Conservation (phyloP, 2,113 vertebrate species). For the Platichthys flesus region DNA sequence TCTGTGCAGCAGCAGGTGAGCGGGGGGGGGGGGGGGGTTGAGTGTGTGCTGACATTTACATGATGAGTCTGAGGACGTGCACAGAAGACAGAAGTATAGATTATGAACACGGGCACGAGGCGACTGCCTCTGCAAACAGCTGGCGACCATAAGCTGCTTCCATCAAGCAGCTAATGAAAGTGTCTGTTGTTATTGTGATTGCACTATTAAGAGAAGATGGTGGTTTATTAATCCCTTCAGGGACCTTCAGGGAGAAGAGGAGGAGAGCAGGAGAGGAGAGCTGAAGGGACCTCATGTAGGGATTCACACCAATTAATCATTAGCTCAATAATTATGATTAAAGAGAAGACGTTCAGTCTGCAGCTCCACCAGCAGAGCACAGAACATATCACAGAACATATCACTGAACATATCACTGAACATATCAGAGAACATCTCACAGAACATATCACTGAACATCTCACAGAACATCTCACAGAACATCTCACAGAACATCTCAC, state of each 20-base stretch:
- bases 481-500: too few species aligned
- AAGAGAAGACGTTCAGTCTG: background rate
- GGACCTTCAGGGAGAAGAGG: background rate
- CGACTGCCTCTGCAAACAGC: slow-evolving; percentile 26
- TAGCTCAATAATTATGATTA: background rate
- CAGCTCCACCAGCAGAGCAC: background rate
- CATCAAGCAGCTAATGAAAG: slow-evolving; percentile 21
- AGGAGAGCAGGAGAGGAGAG: background rate
- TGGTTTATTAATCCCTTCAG: slow-evolving; percentile 22
- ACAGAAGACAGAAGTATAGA: background rate
- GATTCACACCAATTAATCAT: slow-evolving; percentile 1
- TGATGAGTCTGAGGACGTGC: background rate
- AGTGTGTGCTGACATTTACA: background rate
- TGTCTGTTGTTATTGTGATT: slow-evolving; percentile 15
- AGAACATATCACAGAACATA: too few species aligned
- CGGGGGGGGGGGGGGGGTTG: too few species aligned
- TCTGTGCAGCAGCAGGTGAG: too few species aligned
- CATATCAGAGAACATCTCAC: too few species aligned
- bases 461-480: too few species aligned
- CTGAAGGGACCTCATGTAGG: background rate
- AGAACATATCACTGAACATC: too few species aligned
- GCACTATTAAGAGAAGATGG: slow-evolving; percentile 22
- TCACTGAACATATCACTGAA: too few species aligned
- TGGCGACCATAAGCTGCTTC: slow-evolving; percentile 8
- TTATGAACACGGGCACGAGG: background rate